Evolutionary conservation across 2,113 vertebrate genomes (phyloP), one percentile per base, ranked within the genome.

Genomic region (Pristiophorus japonicus): DNA sequence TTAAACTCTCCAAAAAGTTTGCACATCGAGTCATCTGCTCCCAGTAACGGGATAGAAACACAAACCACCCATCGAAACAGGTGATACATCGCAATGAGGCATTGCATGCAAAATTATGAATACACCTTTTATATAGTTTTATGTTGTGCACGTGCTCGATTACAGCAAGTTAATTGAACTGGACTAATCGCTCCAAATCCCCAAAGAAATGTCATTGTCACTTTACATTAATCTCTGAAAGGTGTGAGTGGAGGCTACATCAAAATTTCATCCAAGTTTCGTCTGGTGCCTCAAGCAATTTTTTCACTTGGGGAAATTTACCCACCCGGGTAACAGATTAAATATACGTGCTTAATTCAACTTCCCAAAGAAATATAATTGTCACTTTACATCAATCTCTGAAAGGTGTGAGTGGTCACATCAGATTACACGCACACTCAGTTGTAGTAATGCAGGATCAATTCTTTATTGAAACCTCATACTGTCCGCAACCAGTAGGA

Each of bases 1-100:
- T 97, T 59, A 96, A 96, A 96, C 47, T 95, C 14, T 84, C 95
- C 96, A 75, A 96, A 96, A 95, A 90, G 96, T 73, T 66, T 59
- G 51, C 95, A 92, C 2, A 47, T 85, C 27, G 95, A 70, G 7
- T 59, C 67, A 20, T 16, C 59, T 63, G 59, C 34, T 63, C 88
- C 88, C 59, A 92, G 88, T 38, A 92, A 38, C 16, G 88, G 88
- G 88, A 92, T 34, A 1, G n/a, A 34, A 63, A 92, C 1, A 14
- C 34, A 92, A 63, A 92, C 88, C 16, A 63, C 34, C 59, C 87
- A 90, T 30, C 3, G 51, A 16, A 90, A 90, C 27, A 63, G 34
- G 88, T 38, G 59, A 63, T 63, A 62, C 88, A 92, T 92, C 1
- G 27, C 34, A n/a, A 20, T 16, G 34, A 62, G 55, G 14, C 88